phyloP scores from a whole-genome alignment of 2,797 vertebrate species.

The Gouania willdenowi region DNA sequence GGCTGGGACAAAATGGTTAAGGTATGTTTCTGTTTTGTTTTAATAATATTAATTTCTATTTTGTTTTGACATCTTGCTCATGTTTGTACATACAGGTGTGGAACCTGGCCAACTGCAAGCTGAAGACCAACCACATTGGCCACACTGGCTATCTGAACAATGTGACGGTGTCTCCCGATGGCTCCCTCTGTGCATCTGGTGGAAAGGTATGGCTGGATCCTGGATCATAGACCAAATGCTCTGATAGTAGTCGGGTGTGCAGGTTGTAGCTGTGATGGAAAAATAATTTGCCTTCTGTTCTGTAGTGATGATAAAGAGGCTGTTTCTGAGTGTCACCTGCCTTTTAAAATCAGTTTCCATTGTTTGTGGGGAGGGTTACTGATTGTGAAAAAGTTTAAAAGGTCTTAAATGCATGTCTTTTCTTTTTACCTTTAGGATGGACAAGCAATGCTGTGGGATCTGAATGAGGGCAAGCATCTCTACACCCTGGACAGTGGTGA shows the following conservation, averaged over 20 bases:
- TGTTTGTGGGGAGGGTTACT: background rate
- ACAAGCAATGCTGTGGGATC: conserved; percentile 97
- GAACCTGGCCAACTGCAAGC: conserved; percentile 97
- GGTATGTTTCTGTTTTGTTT: no score
- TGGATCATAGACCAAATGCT: background rate
- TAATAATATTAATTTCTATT: no score
- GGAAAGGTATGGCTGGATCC: conserved; percentile 80
- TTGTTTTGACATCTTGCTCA: no score
- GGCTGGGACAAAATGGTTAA: conserved; percentile 97
- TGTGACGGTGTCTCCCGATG: conserved; percentile 92
- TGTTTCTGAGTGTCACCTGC: conserved; percentile 72
- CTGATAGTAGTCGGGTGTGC: background rate
- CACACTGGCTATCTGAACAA: conserved; percentile 96
- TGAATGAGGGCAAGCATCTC: conserved; percentile 96
- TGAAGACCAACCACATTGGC: conserved; percentile 98
- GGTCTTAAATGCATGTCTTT: background rate
- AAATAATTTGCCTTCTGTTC: conserved; percentile 48
- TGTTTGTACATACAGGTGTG: conserved; percentile 74
- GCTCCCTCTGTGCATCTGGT: conserved; percentile 95
- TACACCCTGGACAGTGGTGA: conserved; percentile 96
- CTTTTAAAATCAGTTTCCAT: background rate
- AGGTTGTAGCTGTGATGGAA: conserved; percentile 58
- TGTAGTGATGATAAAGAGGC: conserved; percentile 76
- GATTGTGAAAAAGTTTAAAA: no score
- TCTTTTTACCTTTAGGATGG: conserved; percentile 76